Conservation (phyloP, 2,888 invertebrate genomes). For the Lamellibrachia satsuma region DNA sequence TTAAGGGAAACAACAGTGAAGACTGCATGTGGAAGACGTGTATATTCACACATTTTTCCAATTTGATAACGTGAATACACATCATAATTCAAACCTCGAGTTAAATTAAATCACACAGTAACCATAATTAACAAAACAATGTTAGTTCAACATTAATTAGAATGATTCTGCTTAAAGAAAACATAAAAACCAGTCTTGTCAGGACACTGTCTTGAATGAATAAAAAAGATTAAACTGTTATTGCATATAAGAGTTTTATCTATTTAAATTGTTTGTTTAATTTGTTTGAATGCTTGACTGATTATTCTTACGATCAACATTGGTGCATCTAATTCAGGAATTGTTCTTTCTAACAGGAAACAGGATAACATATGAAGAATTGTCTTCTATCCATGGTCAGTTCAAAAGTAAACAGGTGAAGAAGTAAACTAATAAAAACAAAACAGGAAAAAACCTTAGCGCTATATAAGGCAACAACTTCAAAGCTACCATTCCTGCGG, state of each 20-base stretch:
- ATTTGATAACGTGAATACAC: background rate
- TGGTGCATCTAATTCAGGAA: too few relatives aligned
- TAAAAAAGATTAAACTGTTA: too few relatives aligned
- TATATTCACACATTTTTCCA: background rate
- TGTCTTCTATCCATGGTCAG: background rate
- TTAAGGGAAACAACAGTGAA: background rate
- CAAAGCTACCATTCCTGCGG: background rate
- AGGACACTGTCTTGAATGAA: too few relatives aligned
- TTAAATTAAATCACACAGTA: background rate
- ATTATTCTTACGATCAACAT: too few relatives aligned
- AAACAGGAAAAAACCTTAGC: background rate
- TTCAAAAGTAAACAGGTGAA: background rate
- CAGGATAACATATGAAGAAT: too few relatives aligned
- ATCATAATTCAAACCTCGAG: background rate
- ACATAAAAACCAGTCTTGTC: background rate
- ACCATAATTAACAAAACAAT: background rate
- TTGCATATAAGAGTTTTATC: too few relatives aligned
- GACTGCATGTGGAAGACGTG: background rate
- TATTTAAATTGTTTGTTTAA: too few relatives aligned
- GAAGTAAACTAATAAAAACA: background rate
- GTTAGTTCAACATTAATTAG: background rate
- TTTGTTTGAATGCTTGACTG: too few relatives aligned
- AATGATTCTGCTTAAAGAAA: background rate
- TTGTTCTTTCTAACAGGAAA: too few relatives aligned
- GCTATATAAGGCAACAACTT: background rate